phyloP scores from a whole-genome alignment of 2,888 invertebrate species.

The Epinotia ramella region DNA sequence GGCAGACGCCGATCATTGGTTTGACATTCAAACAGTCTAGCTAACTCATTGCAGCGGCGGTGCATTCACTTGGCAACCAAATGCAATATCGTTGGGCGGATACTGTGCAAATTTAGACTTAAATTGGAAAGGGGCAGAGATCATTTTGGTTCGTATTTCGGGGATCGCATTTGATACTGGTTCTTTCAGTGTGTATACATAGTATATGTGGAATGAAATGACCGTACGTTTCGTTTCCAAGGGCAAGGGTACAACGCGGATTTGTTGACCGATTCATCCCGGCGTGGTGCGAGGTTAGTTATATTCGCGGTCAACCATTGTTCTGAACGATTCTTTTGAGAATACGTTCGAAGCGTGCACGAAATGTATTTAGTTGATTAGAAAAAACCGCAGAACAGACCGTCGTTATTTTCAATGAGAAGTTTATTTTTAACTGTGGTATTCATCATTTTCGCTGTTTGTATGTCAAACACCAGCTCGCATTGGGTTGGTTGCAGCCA shows the following conservation, averaged over 20 bases:
- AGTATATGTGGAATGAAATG: conserved; percentile 57
- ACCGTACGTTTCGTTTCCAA: conserved; percentile 79
- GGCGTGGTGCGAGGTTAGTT: conserved; percentile 55
- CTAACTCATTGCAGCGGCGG: conserved; percentile 79
- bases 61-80: conserved; percentile 50
- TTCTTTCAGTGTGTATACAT: conserved; percentile 65
- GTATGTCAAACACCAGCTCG: conserved; percentile 1
- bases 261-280: conserved; percentile 70
- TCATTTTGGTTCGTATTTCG: conserved; percentile 52
- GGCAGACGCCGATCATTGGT: conserved; percentile 82
- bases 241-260: conserved; percentile 78
- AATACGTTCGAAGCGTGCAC: conserved; percentile 52
- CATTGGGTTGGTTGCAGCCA: neutral
- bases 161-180: conserved; percentile 69
- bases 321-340: conserved; percentile 60
- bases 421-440: conserved; percentile 20
- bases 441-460: conserved; percentile 13
- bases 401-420: conserved; percentile 34
- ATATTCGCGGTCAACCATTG: conserved; percentile 68
- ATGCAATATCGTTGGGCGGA: conserved; percentile 51
- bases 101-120: conserved; percentile 55
- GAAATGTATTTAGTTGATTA: conserved; percentile 61
- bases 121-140: conserved; percentile 49
- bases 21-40: conserved; percentile 84
- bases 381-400: conserved; percentile 59